phyloP scores from a whole-genome alignment of 2,888 invertebrate genomes.

The Mellilla xanthometata region DNA sequence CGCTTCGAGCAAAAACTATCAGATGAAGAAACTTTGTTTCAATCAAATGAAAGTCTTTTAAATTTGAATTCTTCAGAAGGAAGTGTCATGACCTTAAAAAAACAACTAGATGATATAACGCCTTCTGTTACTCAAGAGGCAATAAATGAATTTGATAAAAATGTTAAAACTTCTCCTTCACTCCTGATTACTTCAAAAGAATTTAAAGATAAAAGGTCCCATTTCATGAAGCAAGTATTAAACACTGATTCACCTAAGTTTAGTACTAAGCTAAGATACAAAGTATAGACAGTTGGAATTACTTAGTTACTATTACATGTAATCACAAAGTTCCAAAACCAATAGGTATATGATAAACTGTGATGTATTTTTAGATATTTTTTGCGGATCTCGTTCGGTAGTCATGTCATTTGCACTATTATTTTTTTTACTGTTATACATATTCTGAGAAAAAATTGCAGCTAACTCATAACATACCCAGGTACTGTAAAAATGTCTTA shows the following conservation, averaged over 20 bases:
- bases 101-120: constrained; percentile 43
- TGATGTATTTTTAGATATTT: too few species aligned
- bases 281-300: constrained; percentile 41
- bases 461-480: too few species aligned
- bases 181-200: constrained; percentile 48
- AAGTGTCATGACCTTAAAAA: constrained; percentile 47
- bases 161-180: constrained; percentile 26
- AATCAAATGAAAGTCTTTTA: constrained; percentile 57
- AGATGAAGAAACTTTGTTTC: constrained; percentile 73
- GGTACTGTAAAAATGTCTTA: too few species aligned
- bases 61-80: constrained; percentile 47
- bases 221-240: constrained; percentile 83
- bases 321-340: too few species aligned
- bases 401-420: too few species aligned
- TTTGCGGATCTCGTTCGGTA: too few species aligned
- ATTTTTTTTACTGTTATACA: too few species aligned
- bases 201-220: constrained; percentile 76
- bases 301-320: too few species aligned
- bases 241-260: constrained; percentile 76
- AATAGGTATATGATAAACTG: too few species aligned
- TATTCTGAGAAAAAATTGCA: too few species aligned
- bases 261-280: constrained; percentile 69
- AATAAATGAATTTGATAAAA: constrained; percentile 12
- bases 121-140: constrained; percentile 15
- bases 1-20: constrained; percentile 80